These are phyloP conservation scores for Chaetogeoica ovagalla DNA, from an alignment of 2,888 invertebrate species.

Conservation along the genomic window DNA sequence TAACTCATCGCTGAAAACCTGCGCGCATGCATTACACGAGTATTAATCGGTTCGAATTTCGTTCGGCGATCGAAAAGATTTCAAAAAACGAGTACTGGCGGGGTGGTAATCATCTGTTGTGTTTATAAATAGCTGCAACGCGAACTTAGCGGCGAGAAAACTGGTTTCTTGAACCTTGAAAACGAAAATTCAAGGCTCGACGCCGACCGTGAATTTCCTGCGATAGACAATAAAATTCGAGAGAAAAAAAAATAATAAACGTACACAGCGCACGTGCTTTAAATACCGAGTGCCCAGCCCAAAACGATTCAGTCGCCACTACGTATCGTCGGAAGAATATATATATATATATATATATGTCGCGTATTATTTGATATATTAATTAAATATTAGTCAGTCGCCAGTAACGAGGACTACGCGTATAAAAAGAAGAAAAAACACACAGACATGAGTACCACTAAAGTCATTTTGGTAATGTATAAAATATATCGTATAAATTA, in stretches of 20 bases:
- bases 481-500: background rate
- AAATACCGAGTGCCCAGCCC: background rate
- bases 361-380: too few relatives aligned
- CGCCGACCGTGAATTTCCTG: too few relatives aligned
- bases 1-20: too few relatives aligned
- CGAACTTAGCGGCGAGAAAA: background rate
- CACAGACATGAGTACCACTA: background rate
- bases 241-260: background rate
- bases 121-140: too few relatives aligned
- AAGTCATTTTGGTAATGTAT: background rate
- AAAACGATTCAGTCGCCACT: background rate
- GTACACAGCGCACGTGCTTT: too few relatives aligned
- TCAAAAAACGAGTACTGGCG: too few relatives aligned
- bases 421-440: background rate
- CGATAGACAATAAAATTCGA: background rate
- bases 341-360: too few relatives aligned
- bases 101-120: too few relatives aligned
- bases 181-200: background rate
- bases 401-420: background rate
- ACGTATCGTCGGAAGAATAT: background rate
- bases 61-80: too few relatives aligned
- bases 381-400: too few relatives aligned
- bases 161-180: slow-evolving; percentile 3
- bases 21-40: too few relatives aligned
- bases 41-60: too few relatives aligned